Conservation (phyloP, 2,113 vertebrate genomes). For the Hiodon tergisus region DNA sequence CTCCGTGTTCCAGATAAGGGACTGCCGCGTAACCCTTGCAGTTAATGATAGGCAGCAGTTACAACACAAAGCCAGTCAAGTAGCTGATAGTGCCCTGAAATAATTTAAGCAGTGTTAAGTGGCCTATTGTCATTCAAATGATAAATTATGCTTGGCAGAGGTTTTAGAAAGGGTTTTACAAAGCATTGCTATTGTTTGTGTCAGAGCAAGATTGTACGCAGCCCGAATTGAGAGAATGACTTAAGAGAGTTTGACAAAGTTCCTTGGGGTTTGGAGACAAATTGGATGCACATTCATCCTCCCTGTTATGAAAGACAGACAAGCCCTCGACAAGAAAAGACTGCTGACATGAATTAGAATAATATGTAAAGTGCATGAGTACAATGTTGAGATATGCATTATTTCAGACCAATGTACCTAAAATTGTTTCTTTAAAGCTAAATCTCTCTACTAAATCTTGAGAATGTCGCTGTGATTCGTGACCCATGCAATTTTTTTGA, state of each 20-base stretch:
- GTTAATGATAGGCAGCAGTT: slow-evolving; percentile 61
- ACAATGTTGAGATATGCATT: too few species aligned
- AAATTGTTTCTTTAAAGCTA: too few species aligned
- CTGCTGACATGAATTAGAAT: slow-evolving; percentile 22
- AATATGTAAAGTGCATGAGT: too few species aligned
- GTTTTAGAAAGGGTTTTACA: slow-evolving; percentile 66
- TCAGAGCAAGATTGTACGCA: slow-evolving; percentile 60
- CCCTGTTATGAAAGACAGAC: slow-evolving; percentile 34
- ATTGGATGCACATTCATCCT: slow-evolving; percentile 58
- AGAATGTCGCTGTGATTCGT: too few species aligned
- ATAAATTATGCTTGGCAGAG: slow-evolving; percentile 70
- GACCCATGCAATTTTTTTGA: too few species aligned
- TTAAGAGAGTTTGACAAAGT: slow-evolving; percentile 54
- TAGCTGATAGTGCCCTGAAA: slow-evolving; percentile 57
- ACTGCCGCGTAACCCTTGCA: slow-evolving; percentile 45
- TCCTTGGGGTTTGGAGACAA: slow-evolving; percentile 64
- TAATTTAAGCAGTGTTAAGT: slow-evolving; percentile 67
- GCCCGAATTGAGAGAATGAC: slow-evolving; percentile 61
- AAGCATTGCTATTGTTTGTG: slow-evolving; percentile 65
- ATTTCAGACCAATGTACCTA: too few species aligned
- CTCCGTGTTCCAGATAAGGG: slow-evolving; percentile 51
- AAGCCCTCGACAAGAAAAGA: slow-evolving; percentile 35
- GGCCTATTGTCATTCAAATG: slow-evolving; percentile 70
- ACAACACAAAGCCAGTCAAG: slow-evolving; percentile 57
- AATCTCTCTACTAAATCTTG: too few species aligned